These are phyloP conservation scores for Philonicus albiceps DNA, from an alignment of 2,888 invertebrate genomes.

Conservation along the genomic window DNA sequence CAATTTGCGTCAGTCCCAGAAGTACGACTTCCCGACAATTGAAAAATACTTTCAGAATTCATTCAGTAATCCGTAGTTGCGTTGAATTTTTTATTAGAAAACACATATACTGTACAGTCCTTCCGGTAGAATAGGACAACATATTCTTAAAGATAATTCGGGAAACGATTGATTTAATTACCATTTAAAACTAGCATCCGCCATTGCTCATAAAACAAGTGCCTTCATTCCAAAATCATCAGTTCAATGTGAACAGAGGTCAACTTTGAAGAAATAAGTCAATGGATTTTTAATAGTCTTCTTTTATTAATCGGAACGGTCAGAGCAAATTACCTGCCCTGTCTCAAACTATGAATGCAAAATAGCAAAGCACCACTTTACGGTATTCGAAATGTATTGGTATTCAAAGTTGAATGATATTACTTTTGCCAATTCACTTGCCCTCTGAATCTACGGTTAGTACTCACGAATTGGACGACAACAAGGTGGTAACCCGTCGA, in stretches of 20 bases:
- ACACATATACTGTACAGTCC: background rate
- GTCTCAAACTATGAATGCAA: constrained; percentile 14
- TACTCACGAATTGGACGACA: background rate
- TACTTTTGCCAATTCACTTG: background rate
- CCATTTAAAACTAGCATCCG: background rate
- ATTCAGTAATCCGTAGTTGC: background rate
- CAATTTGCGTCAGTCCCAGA: background rate
- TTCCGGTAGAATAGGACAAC: background rate
- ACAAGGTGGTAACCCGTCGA: background rate
- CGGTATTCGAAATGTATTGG: constrained; percentile 12
- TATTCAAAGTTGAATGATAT: constrained; percentile 3
- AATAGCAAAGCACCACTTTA: background rate
- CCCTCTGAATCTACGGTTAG: background rate
- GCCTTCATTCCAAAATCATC: background rate
- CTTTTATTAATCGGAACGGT: background rate
- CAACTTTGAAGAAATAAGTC: background rate
- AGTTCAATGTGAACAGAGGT: background rate
- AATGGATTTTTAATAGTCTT: background rate
- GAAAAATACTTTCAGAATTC: background rate
- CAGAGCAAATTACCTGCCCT: background rate
- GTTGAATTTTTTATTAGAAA: background rate
- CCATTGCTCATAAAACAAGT: background rate
- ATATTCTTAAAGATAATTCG: background rate
- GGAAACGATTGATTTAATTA: background rate
- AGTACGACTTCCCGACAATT: background rate